Conservation (phyloP, 2,888 invertebrate genomes). For the Morpho achilles region DNA sequence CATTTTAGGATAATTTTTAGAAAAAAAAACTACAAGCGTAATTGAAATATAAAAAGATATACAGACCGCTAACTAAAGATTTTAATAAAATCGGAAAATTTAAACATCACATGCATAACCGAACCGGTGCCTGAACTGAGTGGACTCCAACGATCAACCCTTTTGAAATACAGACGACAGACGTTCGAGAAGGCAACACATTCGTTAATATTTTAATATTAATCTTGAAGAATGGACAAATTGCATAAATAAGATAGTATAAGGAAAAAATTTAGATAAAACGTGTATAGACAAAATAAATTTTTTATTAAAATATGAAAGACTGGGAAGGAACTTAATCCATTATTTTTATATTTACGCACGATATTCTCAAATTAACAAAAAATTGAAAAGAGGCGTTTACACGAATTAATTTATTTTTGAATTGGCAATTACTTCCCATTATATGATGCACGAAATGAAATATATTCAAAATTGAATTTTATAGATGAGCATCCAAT, state of each 20-base stretch:
- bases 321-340: too few relatives aligned
- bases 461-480: too few relatives aligned
- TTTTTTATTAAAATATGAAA: too few relatives aligned
- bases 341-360: too few relatives aligned
- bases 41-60: conserved; percentile 8
- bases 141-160: conserved; percentile 74
- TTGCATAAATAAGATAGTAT: too few relatives aligned
- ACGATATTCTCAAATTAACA: too few relatives aligned
- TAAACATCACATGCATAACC: conserved; percentile 56
- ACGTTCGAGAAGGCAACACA: conserved; percentile 45
- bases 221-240: too few relatives aligned
- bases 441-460: too few relatives aligned
- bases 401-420: neutral
- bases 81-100: conserved; percentile 12
- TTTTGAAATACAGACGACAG: conserved; percentile 72
- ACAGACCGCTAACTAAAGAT: conserved; percentile 13
- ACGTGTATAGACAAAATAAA: too few relatives aligned
- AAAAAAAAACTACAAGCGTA: conserved; percentile 8
- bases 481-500: neutral
- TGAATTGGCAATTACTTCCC: too few relatives aligned
- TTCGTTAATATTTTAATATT: neutral
- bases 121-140: conserved; percentile 52
- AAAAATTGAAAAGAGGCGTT: neutral
- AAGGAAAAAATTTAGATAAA: too few relatives aligned
- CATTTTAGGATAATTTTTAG: neutral